Evolutionary conservation across 2,888 invertebrate genomes (phyloP), one percentile per base, ranked within the genome.

Genomic region (Calliphora vomitoria): DNA sequence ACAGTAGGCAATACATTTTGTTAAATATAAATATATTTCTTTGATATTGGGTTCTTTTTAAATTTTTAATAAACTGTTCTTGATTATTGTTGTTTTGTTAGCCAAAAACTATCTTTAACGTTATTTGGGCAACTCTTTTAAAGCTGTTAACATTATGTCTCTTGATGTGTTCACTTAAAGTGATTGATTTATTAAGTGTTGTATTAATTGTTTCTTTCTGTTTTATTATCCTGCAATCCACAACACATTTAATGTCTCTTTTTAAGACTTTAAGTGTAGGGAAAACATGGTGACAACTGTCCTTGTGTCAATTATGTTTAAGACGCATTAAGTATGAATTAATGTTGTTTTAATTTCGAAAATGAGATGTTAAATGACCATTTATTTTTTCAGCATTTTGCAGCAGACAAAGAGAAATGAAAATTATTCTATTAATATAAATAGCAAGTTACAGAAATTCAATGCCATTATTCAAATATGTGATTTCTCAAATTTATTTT

Each of bases 101-200:
- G 13, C 15, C 13, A 47, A 11, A 13, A 47, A 47, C 47, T 47
- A 13, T 47, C 13, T 13, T 13, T 47, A 13, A 47, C 13, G 25
- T 47, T 15, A 47, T 13, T 15, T 47, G 47, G 47, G 2, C 13
- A 11, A 15, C 11, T 15, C n/a, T n/a, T 50, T 6, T 15, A n/a
- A 50, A 50, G n/a, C 50, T 50, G 15, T 50, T 50, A 50, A 50
- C 50, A 50, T 5, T n/a, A 15, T 15, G 15, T 50, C 15, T 50
- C n/a, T 50, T 66, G 25, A 41, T 55, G 44, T 18, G 8, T 47
- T 18, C 31, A 31, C 8, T 79, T 68, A 31, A 79, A 68, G 44
- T 79, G 44, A 68, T 68, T 79, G 78, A 66, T 41, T 68, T 44
- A 44, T 79, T 79, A 55, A 66, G 41, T 66, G 41, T 8, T 47